Evolutionary conservation across 1,140 invertebrate genomes (phyloP).

Genomic region (Euglossa dilemma): DNA sequence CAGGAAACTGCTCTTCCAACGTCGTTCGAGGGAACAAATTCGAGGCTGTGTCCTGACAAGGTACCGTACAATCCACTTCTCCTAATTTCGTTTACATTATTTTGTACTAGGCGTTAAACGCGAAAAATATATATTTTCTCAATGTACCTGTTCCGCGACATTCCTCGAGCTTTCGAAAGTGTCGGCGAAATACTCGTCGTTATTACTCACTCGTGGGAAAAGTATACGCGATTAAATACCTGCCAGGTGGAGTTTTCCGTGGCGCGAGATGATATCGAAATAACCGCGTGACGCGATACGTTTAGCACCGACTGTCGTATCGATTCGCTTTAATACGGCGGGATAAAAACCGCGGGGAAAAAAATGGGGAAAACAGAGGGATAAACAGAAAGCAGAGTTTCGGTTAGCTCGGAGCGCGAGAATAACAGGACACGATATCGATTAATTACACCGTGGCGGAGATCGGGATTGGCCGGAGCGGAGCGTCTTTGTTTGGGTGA

Average conservation of each 20-base stretch:
- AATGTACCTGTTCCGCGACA: slow-evolving; percentile 16
- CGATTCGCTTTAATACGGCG: neutral
- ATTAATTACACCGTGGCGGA: neutral
- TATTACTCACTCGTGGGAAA: neutral
- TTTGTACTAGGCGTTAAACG: too few relatives aligned
- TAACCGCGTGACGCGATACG: too few relatives aligned
- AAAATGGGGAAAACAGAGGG: neutral
- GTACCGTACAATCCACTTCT: too few relatives aligned
- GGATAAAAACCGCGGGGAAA: neutral
- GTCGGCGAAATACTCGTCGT: too few relatives aligned
- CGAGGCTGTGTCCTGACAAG: too few relatives aligned
- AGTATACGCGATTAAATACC: neutral
- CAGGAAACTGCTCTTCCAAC: too few relatives aligned
- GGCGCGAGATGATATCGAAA: too few relatives aligned
- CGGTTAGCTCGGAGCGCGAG: neutral
- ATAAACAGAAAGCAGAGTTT: neutral
- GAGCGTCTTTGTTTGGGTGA: slow-evolving; percentile 44
- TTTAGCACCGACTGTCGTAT: neutral
- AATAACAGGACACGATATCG: neutral
- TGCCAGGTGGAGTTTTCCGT: neutral
- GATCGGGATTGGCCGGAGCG: neutral
- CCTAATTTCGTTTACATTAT: too few relatives aligned
- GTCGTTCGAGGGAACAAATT: too few relatives aligned
- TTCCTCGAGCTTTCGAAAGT: too few relatives aligned
- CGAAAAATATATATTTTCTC: neutral